Evolutionary conservation across 2,888 invertebrate genomes (phyloP).

Genomic region (Heliconius ethilla): DNA sequence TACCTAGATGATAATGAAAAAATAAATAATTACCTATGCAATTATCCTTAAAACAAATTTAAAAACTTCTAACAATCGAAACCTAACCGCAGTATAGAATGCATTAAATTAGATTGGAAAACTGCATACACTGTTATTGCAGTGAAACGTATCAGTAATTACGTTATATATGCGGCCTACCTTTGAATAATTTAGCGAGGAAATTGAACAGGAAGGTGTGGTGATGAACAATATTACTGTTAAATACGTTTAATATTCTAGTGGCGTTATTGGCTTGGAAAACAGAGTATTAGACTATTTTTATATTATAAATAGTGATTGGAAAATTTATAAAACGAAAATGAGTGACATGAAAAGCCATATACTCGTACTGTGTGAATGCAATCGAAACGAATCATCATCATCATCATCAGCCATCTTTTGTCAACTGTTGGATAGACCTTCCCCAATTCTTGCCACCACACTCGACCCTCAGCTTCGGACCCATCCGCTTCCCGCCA

Average conservation of each 20-base stretch:
- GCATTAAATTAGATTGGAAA: constrained; percentile 30
- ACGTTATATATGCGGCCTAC: constrained; percentile 21
- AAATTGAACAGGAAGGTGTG: constrained; percentile 12
- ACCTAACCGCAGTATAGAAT: constrained; percentile 2
- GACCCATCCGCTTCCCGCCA: no score
- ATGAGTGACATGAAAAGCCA: no score
- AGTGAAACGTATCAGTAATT: constrained; percentile 27
- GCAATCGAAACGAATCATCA: no score
- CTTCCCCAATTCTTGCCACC: no score
- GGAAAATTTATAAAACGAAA: no score
- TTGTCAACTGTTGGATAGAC: no score
- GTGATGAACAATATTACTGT: background rate
- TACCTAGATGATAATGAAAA: background rate
- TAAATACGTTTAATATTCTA: background rate
- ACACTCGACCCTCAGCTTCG: no score
- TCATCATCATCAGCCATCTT: no score
- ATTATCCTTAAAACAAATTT: background rate
- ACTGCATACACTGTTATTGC: constrained; percentile 20
- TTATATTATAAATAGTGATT: background rate
- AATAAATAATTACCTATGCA: no score
- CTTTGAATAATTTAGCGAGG: constrained; percentile 23
- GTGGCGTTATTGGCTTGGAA: background rate
- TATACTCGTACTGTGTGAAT: no score
- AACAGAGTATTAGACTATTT: background rate
- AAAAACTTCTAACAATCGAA: constrained; percentile 13